Base-by-base conservation (phyloP, 2,797 vertebrate species). In the Oophaga sylvatica region DNA sequence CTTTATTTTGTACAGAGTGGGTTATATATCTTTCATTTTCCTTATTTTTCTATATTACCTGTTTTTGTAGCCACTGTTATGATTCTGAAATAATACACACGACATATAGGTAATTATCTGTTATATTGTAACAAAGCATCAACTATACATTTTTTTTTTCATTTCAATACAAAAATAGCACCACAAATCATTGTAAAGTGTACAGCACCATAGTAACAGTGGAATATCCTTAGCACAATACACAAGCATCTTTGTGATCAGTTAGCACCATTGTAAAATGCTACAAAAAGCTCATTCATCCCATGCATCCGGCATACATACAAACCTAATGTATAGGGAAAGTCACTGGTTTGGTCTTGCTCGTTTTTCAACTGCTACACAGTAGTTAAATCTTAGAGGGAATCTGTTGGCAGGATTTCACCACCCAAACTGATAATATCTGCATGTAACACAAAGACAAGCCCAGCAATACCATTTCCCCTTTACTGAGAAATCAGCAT, bases 131-230 rank as follows among this genome's bases (percentile, higher is more conserved):
- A 92, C 92, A 91, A 81, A 95, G 94, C 92, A 93, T 93, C 93
- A 94, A 92, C 90, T 91, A 92, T 15, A 88, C 87, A 88, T 89
- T 91, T 91, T 91, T 91, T 91, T 90, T 89, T 91, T 93, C 94
- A 95, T 92, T 48, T 77, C 90, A 77, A 92, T 87, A 92, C 71
- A 93, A 93, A 90, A 94, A 95, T 93, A 97, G 97, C 97, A 98
- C 96, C 96, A 94, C 95, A 92, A 94, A 94, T 93, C 92, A 94
- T 91, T 90, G 95, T 93, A 94, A 93, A 93, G 91, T 92, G 92
- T 93, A 95, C 93, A 95, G 95, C 93, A 94, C 94, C 91, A 86
- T 86, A 92, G 92, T 91, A 95, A 95, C 95, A 95, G 90, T 93
- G 57, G 22, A 48, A 93, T 90, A 93, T 91, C 81, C 90, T 84